These are phyloP conservation scores for Heliconius aoede DNA, from an alignment of 2,888 invertebrate species.

Conservation along the genomic window DNA sequence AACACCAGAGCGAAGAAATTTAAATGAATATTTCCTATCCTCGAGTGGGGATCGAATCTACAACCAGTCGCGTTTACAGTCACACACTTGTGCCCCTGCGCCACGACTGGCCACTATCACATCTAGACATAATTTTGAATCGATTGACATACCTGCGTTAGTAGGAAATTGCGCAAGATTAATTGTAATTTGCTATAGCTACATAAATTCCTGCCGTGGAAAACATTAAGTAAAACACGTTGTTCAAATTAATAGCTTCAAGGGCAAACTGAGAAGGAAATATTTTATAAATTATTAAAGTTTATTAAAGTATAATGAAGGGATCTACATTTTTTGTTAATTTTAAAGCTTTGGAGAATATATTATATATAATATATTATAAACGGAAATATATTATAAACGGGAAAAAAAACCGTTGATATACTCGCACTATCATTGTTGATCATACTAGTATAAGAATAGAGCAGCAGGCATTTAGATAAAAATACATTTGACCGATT, in stretches of 20 bases:
- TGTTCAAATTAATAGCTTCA: background rate
- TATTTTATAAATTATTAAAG: background rate
- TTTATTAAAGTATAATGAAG: background rate
- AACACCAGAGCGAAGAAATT: too few species aligned
- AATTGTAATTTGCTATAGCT: constrained; percentile 21
- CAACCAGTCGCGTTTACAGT: too few species aligned
- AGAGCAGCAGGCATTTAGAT: constrained; percentile 12
- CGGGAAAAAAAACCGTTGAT: background rate
- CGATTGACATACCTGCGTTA: constrained; percentile 34
- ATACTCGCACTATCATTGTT: constrained; percentile 23
- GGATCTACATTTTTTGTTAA: background rate
- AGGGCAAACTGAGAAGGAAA: background rate
- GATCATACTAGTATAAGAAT: constrained; percentile 19
- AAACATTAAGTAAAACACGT: constrained; percentile 14
- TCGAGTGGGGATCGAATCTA: too few species aligned
- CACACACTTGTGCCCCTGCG: too few species aligned
- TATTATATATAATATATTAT: too few species aligned
- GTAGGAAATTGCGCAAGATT: constrained; percentile 29
- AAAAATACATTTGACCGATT: constrained; percentile 52
- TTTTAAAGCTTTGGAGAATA: background rate
- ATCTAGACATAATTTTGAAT: constrained; percentile 50
- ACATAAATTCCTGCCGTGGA: constrained; percentile 7
- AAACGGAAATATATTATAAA: too few species aligned
- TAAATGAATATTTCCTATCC: too few species aligned
- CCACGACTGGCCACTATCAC: too few species aligned